Base-by-base conservation (phyloP, 2,797 vertebrate species). In the Lemur catta region DNA sequence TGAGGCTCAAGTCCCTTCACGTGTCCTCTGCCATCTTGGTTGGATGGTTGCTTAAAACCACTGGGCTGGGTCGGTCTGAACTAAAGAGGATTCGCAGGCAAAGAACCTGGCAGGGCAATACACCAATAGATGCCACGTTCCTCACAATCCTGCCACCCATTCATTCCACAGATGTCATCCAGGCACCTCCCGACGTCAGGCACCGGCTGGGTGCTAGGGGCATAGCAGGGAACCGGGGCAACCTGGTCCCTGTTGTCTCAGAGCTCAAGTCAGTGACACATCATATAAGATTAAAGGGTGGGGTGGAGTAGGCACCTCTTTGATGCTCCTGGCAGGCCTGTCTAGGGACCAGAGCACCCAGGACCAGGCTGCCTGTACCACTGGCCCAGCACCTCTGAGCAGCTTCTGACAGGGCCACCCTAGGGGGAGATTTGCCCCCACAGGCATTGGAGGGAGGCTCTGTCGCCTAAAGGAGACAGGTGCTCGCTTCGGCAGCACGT, bases 101-200 rank as follows among this genome's bases (percentile, higher is more conserved):
- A n/a, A 41, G 33, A n/a, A 18, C 33, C 67, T 12, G 13, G 52
- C 55, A 20, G 79, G 69, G 90, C 26, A 14, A 7, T n/a, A 38
- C 0, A 5, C 55, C 10, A 43, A 26, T 6, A 17, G 65, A 9
- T 22, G 33, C 48, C 38, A 11, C 0, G 0, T 30, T 90, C 14
- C 18, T 67, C 17, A 12, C 59, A 15, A 1, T 81, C 67, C 26
- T 0, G 7, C 43, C 38, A 3, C 14, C 33, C 35, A 4, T 12
- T 35, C 30, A 0, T n/a, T 38, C 41, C 50, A 5, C 35, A 35
- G 30, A 18, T 33, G 20, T 59, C 63, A 4, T 30, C 12, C 18
- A 6, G 24, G 24, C 6, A 28, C 79, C 74, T 12, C 2, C 43
- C 11, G 28, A 69, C 38, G 81, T 33, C 79, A 7, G 11, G 71